Evolutionary conservation across 2,113 vertebrate genomes (phyloP), one percentile per base, ranked within the genome.

Genomic region (Hiodon alosoides): DNA sequence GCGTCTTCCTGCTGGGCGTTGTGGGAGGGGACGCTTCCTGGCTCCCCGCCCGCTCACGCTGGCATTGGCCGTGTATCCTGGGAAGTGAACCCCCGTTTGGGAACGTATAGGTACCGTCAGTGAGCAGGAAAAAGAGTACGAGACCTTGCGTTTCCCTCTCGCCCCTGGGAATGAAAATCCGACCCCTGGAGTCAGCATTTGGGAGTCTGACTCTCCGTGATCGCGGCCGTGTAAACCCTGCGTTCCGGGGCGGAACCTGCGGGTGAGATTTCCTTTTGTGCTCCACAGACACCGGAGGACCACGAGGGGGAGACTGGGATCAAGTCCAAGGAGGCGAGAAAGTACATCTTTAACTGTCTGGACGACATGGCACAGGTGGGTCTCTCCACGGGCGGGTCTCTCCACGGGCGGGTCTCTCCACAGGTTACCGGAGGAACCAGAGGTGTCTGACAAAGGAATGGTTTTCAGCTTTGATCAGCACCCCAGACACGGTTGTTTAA

Each of bases 291-390:
- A 6, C 93, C 91, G 47, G 96, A 98, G 83, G 95, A 98, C 89
- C 96, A 98, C 60, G 95, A 98, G 88, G 92, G 93, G 78, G 96
- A 98, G 87, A 97, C 95, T 0, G 95, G 94, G 81, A 97, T 98
- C 89, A 98, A 98, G 85, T 98, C 96, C 53, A 98, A 98, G 89
- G 96, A 98, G 89, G 95, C 96, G 71, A 92, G 96, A 81, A 98
- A 98, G 89, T 98, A 98, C 89, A 97, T 98, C 89, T 98, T 98
- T 88, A 98, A 98, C 90, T 98, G 96, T 85, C 85, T 98, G 89
- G 96, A 98, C 87, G 96, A 98, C 68, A 98, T 98, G 96, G 96
- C 96, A 59, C 96, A 98, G 95, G 95, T 98, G 93, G 47, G 76
- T 31, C 31, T 31, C 17, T 48, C 17, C 11, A 0, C 14, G 7